phyloP scores from a whole-genome alignment of 2,113 vertebrate species.

The Burhinus bistriatus region DNA sequence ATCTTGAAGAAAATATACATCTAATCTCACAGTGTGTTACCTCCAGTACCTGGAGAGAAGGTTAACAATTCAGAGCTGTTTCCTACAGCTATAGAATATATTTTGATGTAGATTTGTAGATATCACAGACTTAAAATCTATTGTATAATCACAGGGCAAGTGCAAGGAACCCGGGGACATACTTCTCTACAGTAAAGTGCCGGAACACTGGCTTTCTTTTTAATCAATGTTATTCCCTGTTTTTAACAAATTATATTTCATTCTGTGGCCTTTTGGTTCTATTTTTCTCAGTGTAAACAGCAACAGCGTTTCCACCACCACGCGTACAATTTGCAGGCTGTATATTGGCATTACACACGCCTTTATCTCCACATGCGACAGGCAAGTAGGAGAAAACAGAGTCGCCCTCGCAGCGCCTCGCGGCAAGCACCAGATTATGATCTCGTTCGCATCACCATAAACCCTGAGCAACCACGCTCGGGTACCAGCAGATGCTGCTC shows the following conservation, averaged over 20 bases:
- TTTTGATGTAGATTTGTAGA: conserved; percentile 82
- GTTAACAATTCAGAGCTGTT: conserved; percentile 82
- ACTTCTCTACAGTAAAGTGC: conserved; percentile 48
- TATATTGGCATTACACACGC: neutral
- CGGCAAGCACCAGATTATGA: neutral
- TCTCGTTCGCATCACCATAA: neutral
- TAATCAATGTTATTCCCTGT: conserved; percentile 55
- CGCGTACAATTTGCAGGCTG: neutral
- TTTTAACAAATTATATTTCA: conserved; percentile 70
- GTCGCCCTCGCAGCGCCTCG: neutral
- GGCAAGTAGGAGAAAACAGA: neutral
- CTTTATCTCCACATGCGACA: neutral
- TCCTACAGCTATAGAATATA: conserved; percentile 78
- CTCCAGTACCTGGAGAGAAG: conserved; percentile 82
- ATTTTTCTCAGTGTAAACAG: conserved; percentile 37
- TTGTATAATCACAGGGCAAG: conserved; percentile 75
- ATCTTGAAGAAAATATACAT: conserved; percentile 86
- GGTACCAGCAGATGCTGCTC: neutral
- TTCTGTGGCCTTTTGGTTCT: conserved; percentile 49
- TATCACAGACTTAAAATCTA: conserved; percentile 81
- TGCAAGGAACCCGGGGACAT: conserved; percentile 70
- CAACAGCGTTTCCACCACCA: neutral
- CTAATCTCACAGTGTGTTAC: conserved; percentile 83
- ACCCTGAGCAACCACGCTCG: neutral
- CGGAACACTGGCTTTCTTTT: conserved; percentile 54